Conservation (phyloP, 2,113 vertebrate genomes). For the Callionymus lyra region DNA sequence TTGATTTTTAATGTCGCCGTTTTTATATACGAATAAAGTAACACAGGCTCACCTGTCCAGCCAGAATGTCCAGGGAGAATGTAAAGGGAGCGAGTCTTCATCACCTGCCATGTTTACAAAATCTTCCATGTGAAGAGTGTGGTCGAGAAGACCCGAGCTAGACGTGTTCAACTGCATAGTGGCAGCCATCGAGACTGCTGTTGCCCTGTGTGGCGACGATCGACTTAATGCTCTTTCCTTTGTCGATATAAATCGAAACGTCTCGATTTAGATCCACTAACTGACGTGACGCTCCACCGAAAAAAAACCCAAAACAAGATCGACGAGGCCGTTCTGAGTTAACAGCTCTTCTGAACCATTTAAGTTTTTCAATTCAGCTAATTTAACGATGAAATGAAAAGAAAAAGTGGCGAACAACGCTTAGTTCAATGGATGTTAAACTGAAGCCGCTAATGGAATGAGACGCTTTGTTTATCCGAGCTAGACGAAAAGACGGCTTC, state of each 20-base stretch:
- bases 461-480: constrained; percentile 8
- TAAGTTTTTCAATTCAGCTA: constrained; percentile 2
- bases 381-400: no score
- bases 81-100: constrained; percentile 57
- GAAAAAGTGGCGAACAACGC: no score
- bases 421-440: no score
- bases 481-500: constrained; percentile 18
- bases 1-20: neutral
- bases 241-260: no score
- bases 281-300: constrained; percentile 54
- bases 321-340: constrained; percentile 24
- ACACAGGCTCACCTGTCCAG: constrained; percentile 58
- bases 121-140: constrained; percentile 60
- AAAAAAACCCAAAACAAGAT: constrained; percentile 43
- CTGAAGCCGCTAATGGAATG: neutral
- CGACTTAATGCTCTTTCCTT: neutral
- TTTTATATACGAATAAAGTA: neutral
- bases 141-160: constrained; percentile 50
- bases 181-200: constrained; percentile 63
- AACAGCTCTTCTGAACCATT: constrained; percentile 4
- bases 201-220: constrained; percentile 30
- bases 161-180: constrained; percentile 53
- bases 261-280: constrained; percentile 51
- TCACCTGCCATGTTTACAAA: constrained; percentile 46
- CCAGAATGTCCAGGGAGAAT: constrained; percentile 75